Conservation (phyloP, 2,888 invertebrate species). For the Volucella bombylans region DNA sequence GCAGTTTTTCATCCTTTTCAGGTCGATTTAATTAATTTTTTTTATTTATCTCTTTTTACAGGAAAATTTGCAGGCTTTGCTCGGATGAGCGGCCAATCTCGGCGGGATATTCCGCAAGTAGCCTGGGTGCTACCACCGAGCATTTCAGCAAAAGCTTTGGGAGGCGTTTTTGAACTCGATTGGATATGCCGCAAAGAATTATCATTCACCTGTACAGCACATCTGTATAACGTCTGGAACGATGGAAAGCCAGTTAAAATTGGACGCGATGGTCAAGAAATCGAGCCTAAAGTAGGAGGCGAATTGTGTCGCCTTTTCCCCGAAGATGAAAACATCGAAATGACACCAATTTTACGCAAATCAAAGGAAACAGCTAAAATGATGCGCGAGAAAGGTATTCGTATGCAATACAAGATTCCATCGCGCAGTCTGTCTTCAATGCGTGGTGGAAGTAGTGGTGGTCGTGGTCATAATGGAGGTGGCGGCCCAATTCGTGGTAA, state of each 20-base stretch:
- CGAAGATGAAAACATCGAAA: slow-evolving; percentile 94
- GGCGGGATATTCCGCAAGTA: slow-evolving; percentile 93
- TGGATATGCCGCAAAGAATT: slow-evolving; percentile 98
- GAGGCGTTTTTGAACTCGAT: slow-evolving; percentile 97
- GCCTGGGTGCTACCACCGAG: slow-evolving; percentile 98
- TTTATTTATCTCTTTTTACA: slow-evolving; percentile 56
- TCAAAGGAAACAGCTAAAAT: slow-evolving; percentile 92
- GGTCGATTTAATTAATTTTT: neutral
- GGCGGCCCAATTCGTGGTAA: slow-evolving; percentile 83
- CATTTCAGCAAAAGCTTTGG: slow-evolving; percentile 94
- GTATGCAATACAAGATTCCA: slow-evolving; percentile 82
- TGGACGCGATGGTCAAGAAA: slow-evolving; percentile 99
- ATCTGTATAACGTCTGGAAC: slow-evolving; percentile 98
- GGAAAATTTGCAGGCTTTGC: slow-evolving; percentile 97
- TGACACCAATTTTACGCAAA: slow-evolving; percentile 92
- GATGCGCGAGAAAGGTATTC: slow-evolving; percentile 83
- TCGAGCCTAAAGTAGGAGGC: slow-evolving; percentile 97
- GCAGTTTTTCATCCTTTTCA: neutral
- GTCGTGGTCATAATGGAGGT: slow-evolving; percentile 83
- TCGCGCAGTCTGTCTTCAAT: slow-evolving; percentile 83
- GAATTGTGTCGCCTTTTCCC: slow-evolving; percentile 95
- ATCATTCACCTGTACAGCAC: slow-evolving; percentile 94
- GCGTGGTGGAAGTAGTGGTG: slow-evolving; percentile 81
- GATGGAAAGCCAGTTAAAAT: slow-evolving; percentile 99
- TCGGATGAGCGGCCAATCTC: slow-evolving; percentile 92